These are phyloP conservation scores for Pseudolaguvia tuberculata DNA, from an alignment of 2,113 vertebrate species.

Conservation along the genomic window DNA sequence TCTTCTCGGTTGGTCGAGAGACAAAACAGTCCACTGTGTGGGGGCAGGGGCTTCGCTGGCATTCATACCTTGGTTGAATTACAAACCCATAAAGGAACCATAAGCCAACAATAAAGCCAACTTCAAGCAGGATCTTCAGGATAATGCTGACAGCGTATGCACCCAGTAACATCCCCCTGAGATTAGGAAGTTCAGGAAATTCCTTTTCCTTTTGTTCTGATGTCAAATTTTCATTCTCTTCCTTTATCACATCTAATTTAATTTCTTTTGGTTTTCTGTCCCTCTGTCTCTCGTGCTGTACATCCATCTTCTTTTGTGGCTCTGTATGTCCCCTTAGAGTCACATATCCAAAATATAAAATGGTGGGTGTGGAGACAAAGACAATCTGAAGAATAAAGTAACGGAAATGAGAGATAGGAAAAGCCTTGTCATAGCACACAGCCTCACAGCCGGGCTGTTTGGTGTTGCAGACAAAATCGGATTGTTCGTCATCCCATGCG, in stretches of 20 bases:
- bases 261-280: neutral
- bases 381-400: slow-evolving; percentile 97
- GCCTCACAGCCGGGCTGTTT: slow-evolving; percentile 84
- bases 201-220: neutral
- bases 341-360: slow-evolving; percentile 90
- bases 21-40: slow-evolving; percentile 89
- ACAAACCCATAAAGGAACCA: slow-evolving; percentile 88
- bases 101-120: slow-evolving; percentile 81
- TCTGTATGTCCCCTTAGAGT: slow-evolving; percentile 69
- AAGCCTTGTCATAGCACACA: slow-evolving; percentile 89
- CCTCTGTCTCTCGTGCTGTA: slow-evolving; percentile 47
- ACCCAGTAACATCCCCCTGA: slow-evolving; percentile 78
- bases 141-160: slow-evolving; percentile 81
- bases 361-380: slow-evolving; percentile 89
- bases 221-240: neutral
- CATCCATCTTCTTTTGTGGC: slow-evolving; percentile 57
- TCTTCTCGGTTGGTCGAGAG: slow-evolving; percentile 93
- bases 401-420: slow-evolving; percentile 95
- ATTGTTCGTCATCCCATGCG: slow-evolving; percentile 93
- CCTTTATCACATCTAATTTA: slow-evolving; percentile 61
- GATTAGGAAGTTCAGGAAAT: slow-evolving; percentile 43
- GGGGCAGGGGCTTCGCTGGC: slow-evolving; percentile 77
- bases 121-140: slow-evolving; percentile 81
- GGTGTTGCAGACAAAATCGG: slow-evolving; percentile 88
- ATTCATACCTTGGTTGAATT: slow-evolving; percentile 76